Conservation (phyloP, 23 tunicate genomes). For the Oikopleura dioica region DNA sequence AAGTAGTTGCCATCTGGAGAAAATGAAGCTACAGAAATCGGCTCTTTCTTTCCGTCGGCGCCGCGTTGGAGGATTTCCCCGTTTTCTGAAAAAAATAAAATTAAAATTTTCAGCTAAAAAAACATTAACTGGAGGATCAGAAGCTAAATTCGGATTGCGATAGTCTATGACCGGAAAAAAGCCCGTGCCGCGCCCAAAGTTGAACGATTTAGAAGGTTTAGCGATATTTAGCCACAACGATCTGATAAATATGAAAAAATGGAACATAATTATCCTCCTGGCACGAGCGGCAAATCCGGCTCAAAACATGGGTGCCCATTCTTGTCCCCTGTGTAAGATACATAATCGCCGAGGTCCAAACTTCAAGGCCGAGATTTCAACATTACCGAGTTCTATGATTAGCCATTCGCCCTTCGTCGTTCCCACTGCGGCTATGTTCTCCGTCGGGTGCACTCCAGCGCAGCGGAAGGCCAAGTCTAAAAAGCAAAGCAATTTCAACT, state of each 20-base stretch:
- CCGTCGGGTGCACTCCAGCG: constrained; percentile 35
- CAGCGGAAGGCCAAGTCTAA: constrained; percentile 55
- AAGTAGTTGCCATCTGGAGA: constrained; percentile 38
- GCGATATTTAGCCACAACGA: no score
- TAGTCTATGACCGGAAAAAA: background rate
- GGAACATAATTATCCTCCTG: no score
- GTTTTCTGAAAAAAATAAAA: background rate
- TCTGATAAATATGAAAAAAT: no score
- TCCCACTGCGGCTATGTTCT: constrained; percentile 44
- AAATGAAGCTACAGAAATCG: background rate
- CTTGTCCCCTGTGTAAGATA: no score
- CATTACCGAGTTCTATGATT: constrained; percentile 22
- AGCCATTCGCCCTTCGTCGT: constrained; percentile 82
- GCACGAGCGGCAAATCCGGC: no score
- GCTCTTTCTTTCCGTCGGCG: constrained; percentile 3
- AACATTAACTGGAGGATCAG: background rate
- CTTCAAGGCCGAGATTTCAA: background rate
- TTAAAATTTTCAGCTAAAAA: background rate
- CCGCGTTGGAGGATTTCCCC: background rate
- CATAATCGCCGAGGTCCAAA: no score
- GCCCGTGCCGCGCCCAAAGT: no score
- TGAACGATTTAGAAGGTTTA: no score
- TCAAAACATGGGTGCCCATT: no score
- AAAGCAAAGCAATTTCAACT: no score
- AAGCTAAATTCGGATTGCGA: background rate